Evolutionary conservation across 2,888 invertebrate species (phyloP).

Genomic region (Sarcophaga variegata): DNA sequence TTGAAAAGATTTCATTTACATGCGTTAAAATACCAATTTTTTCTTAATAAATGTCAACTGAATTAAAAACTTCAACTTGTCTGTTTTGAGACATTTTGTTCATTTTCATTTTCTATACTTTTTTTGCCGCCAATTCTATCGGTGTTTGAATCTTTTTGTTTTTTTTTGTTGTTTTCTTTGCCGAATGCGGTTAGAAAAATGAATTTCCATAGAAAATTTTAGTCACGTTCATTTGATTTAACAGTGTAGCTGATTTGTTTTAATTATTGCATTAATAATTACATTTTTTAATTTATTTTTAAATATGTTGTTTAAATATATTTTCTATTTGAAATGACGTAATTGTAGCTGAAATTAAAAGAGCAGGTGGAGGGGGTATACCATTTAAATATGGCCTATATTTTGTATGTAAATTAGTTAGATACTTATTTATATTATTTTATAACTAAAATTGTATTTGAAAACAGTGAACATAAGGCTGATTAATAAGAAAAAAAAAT

Average conservation of each 20-base stretch:
- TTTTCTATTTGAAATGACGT: conserved; percentile 15
- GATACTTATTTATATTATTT: no score
- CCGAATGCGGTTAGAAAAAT: no score
- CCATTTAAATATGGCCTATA: conserved; percentile 29
- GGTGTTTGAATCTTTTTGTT: no score
- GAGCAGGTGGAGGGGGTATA: neutral
- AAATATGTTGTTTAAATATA: neutral
- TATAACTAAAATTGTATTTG: neutral
- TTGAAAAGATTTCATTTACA: neutral
- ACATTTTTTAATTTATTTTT: conserved; percentile 7
- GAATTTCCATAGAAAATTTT: conserved; percentile 1
- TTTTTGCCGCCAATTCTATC: no score
- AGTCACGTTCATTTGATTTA: conserved; percentile 41
- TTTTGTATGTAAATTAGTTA: conserved; percentile 3
- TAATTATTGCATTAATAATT: conserved; percentile 42
- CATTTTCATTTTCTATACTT: no score
- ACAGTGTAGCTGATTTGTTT: conserved; percentile 19
- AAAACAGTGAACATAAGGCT: neutral
- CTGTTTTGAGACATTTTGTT: no score
- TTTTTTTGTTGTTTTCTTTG: no score
- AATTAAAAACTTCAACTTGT: no score
- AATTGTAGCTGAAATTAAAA: conserved; percentile 5
- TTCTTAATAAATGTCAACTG: no score
- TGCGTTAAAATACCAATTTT: no score
- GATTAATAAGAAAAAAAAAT: no score